Conservation (phyloP, 2,797 vertebrate species). For the Silurus lanzhouensis region DNA sequence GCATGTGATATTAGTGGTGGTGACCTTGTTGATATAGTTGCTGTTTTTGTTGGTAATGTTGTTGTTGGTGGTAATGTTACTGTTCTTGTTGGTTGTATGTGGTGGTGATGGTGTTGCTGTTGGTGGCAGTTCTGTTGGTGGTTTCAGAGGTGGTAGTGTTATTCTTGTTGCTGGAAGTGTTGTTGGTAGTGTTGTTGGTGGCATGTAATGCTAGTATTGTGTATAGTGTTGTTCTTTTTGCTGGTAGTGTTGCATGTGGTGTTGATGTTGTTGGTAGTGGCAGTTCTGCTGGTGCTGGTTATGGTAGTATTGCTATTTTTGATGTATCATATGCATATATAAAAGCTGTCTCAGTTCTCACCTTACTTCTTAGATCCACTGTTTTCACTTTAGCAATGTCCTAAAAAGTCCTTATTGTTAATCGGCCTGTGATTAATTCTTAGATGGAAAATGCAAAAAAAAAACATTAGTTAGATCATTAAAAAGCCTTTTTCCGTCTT, state of each 20-base stretch:
- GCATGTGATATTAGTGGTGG: too few species aligned
- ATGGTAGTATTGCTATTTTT: background rate
- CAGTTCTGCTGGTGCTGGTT: background rate
- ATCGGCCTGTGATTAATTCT: background rate
- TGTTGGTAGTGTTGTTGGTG: background rate
- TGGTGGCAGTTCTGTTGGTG: background rate
- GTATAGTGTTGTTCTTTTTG: too few species aligned
- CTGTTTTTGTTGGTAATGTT: background rate
- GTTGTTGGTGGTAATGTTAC: rapidly evolving
- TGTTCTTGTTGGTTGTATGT: background rate
- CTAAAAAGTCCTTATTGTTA: background rate
- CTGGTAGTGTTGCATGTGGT: background rate
- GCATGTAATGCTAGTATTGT: too few species aligned
- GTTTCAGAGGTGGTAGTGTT: background rate
- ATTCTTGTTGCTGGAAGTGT: background rate
- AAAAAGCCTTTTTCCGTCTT: background rate
- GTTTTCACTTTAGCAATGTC: background rate
- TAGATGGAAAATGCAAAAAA: background rate
- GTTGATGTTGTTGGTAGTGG: background rate
- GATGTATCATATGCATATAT: background rate
- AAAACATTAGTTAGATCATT: background rate
- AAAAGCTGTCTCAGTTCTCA: background rate
- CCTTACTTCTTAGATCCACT: background rate
- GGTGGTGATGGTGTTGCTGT: too few species aligned
- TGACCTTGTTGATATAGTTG: background rate